Evolutionary conservation across 2,888 invertebrate species (phyloP).

Genomic region (Harpagoxenus sublaevis): DNA sequence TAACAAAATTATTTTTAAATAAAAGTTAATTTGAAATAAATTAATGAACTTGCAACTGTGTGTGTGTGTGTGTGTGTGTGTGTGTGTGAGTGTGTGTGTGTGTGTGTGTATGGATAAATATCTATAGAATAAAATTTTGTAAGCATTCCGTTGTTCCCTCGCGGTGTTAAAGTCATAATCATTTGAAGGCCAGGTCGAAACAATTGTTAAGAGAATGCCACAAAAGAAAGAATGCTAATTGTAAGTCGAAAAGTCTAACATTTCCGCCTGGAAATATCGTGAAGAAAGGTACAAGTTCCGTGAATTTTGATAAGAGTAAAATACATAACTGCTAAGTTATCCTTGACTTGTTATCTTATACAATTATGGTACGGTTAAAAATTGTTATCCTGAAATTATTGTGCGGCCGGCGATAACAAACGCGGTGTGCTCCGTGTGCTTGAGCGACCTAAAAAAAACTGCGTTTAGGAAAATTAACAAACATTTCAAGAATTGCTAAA

Average conservation of each 20-base stretch:
- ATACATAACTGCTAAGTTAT: background rate
- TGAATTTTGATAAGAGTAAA: slow-evolving; percentile 18
- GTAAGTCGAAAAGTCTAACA: background rate
- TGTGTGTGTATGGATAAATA: background rate
- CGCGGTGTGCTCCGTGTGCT: background rate
- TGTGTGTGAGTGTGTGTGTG: too few relatives aligned
- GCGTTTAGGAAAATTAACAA: background rate
- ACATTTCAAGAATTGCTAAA: background rate
- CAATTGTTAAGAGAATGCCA: background rate
- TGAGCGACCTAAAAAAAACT: background rate
- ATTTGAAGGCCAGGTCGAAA: background rate
- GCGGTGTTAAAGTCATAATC: background rate
- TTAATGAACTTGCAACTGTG: too few relatives aligned
- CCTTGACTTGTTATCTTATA: slow-evolving; percentile 35
- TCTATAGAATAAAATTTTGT: background rate
- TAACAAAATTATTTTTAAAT: background rate
- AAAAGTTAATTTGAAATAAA: background rate
- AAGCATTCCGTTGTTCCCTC: background rate
- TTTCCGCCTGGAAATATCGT: background rate
- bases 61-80: too few relatives aligned
- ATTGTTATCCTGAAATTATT: slow-evolving; percentile 29
- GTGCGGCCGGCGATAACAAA: slow-evolving; percentile 10
- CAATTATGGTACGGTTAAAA: slow-evolving; percentile 1
- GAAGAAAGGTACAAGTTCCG: background rate
- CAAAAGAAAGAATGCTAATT: background rate